Evolutionary conservation across 2,113 vertebrate species (phyloP).

Genomic region (Albula goreensis): DNA sequence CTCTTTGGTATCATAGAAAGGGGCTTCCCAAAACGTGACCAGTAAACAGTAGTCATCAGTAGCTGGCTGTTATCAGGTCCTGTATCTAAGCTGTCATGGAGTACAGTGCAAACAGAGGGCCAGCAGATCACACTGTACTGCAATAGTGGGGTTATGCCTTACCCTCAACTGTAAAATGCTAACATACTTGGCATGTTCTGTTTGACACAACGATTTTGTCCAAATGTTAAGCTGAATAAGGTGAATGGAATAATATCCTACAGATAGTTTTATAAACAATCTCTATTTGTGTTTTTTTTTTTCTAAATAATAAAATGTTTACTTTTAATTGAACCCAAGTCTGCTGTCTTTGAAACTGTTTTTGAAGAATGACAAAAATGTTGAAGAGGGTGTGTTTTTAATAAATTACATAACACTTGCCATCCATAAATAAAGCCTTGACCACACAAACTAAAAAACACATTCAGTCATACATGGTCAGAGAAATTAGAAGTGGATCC

Average conservation of each 20-base stretch:
- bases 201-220: not conserved
- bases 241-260: not conserved
- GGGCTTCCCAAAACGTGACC: not conserved
- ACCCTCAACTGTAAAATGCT: constrained; percentile 1
- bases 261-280: constrained; percentile 14
- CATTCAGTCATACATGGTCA: not conserved
- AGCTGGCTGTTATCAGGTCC: not conserved
- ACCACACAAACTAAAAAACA: not conserved
- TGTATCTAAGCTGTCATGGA: not conserved
- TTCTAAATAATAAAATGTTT: constrained; percentile 45
- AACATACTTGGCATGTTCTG: not conserved
- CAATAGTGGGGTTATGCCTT: not conserved
- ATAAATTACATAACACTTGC: not conserved
- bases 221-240: constrained; percentile 23
- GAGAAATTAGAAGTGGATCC: not conserved
- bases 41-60: not conserved
- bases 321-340: constrained; percentile 17
- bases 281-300: not conserved
- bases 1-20: not conserved
- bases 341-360: not conserved
- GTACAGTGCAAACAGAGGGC: not conserved
- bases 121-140: too few relatives aligned
- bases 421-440: not conserved
- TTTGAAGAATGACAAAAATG: not conserved
- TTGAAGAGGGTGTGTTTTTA: not conserved